A percentile compares a stretch with the other conserved stretches of the same genome.
These are phyloP conservation scores for Lithophane semibrunnea DNA, from an alignment of 2,888 invertebrate species.

Conservation along the genomic window DNA sequence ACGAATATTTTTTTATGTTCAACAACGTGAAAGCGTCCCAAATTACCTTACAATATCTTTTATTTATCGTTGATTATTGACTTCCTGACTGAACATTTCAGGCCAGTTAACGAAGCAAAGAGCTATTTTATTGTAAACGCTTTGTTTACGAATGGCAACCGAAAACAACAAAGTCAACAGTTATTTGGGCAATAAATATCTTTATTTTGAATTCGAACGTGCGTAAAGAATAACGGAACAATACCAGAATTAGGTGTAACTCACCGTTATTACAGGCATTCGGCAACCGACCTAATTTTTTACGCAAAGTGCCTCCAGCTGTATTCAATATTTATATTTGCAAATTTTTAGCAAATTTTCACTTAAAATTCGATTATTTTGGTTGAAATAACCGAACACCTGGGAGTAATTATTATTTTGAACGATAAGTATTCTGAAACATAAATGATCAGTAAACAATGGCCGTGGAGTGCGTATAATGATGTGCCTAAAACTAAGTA, in stretches of 20 bases:
- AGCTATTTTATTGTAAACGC: constrained; percentile 58
- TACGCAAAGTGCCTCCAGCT: constrained; percentile 47
- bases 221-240: constrained; percentile 63
- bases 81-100: constrained; percentile 57
- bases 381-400: constrained; percentile 36
- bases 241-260: constrained; percentile 63
- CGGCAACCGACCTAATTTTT: constrained; percentile 49
- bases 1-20: constrained; percentile 25
- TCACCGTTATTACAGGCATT: constrained; percentile 57
- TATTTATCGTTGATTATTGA: constrained; percentile 59
- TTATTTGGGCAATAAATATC: constrained; percentile 65
- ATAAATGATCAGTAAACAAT: constrained; percentile 9
- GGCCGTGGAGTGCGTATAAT: constrained; percentile 4
- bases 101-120: constrained; percentile 56
- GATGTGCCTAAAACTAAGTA: constrained; percentile 15
- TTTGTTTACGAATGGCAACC: constrained; percentile 57
- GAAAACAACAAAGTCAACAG: constrained; percentile 59
- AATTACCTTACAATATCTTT: constrained; percentile 48
- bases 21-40: constrained; percentile 24
- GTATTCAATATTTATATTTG: constrained; percentile 54
- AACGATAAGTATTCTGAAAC: constrained; percentile 19
- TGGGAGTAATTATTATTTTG: constrained; percentile 14
- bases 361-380: constrained; percentile 47
- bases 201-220: constrained; percentile 59
- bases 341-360: constrained; percentile 38